Evolutionary conservation across 1,140 invertebrate species (phyloP).

Genomic region (Polypedilum pembai): DNA sequence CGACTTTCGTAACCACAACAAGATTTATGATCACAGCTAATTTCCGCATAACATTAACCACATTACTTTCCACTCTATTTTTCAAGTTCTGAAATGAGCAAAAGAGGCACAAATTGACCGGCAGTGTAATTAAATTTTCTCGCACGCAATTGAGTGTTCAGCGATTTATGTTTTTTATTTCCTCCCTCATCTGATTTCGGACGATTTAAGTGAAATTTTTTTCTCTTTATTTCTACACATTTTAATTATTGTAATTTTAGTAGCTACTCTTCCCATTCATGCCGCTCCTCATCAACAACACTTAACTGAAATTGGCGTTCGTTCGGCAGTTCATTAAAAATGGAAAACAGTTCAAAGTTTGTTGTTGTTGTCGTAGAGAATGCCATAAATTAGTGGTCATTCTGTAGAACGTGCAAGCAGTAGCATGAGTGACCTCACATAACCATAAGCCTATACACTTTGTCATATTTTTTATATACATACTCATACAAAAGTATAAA

Average conservation of each 20-base stretch:
- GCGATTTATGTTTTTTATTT: neutral
- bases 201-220: neutral
- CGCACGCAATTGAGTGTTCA: conserved; percentile 10
- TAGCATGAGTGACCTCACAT: no score
- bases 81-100: neutral
- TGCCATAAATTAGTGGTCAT: neutral
- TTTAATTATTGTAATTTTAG: neutral
- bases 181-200: neutral
- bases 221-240: neutral
- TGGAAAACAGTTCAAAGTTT: no score
- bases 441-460: no score
- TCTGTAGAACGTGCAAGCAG: neutral
- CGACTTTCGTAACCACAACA: neutral
- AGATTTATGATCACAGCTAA: neutral
- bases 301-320: neutral
- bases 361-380: no score
- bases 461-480: no score
- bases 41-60: conserved; percentile 4
- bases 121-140: neutral
- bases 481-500: no score
- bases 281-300: neutral
- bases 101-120: conserved; percentile 11
- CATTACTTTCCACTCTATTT: neutral
- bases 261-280: neutral
- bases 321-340: no score